These are phyloP conservation scores for Spisula solida DNA, from an alignment of 2,888 invertebrate species.

Conservation along the genomic window DNA sequence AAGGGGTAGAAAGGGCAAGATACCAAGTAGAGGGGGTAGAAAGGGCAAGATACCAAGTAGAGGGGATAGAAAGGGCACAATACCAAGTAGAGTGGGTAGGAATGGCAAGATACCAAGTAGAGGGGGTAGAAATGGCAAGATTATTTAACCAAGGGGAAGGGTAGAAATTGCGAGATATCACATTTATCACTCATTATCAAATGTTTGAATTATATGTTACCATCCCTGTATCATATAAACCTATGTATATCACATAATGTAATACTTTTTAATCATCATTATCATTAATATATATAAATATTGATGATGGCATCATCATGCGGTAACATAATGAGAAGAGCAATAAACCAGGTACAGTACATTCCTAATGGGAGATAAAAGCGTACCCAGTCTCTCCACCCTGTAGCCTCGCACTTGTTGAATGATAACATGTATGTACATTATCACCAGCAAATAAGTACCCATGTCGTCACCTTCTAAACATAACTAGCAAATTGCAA, in stretches of 20 bases:
- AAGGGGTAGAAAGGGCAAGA: too few species aligned
- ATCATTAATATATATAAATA: neutral
- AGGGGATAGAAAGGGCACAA: too few species aligned
- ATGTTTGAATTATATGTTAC: neutral
- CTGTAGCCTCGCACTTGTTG: slow-evolving; percentile 3
- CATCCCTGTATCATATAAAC: neutral
- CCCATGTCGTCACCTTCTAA: slow-evolving; percentile 40
- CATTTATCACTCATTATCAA: neutral
- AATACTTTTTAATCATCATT: neutral
- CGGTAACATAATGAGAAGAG: neutral
- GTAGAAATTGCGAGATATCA: too few species aligned
- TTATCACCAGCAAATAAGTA: slow-evolving; percentile 30
- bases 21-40: too few species aligned
- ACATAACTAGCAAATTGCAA: slow-evolving; percentile 26
- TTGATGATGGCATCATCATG: neutral
- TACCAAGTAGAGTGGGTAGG: too few species aligned
- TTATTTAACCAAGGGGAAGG: too few species aligned
- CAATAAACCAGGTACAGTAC: neutral
- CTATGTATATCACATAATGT: neutral
- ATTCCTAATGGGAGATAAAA: neutral
- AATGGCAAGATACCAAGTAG: too few species aligned
- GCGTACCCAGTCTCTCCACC: neutral
- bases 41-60: too few species aligned
- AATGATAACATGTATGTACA: slow-evolving; percentile 13
- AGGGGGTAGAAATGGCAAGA: too few species aligned